Evolutionary conservation across 2,113 vertebrate species (phyloP).

Genomic region (Strix uralensis): DNA sequence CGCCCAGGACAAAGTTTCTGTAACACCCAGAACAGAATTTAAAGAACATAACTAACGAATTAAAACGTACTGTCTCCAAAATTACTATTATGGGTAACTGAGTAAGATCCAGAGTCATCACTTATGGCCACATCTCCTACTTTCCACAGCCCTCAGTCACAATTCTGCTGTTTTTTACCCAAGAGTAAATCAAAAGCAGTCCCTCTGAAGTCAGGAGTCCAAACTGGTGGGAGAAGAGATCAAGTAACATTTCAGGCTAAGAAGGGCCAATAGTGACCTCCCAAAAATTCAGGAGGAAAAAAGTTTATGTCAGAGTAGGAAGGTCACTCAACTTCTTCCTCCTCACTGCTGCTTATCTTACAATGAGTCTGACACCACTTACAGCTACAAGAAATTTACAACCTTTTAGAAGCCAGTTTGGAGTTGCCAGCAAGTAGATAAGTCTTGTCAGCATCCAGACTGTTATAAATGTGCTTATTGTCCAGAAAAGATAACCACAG

Average conservation of each 20-base stretch:
- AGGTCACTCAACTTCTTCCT: background rate
- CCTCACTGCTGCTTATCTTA: background rate
- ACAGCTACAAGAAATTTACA: background rate
- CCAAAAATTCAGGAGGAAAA: background rate
- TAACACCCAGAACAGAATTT: background rate
- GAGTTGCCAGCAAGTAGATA: background rate
- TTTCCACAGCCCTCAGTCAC: background rate
- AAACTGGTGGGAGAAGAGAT: background rate
- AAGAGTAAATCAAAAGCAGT: background rate
- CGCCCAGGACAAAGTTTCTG: background rate
- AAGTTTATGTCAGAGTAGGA: background rate
- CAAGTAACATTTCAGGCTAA: background rate
- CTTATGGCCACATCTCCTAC: background rate
- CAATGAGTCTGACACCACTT: background rate
- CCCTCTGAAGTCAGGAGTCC: background rate
- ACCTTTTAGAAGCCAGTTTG: background rate
- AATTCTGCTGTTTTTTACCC: background rate
- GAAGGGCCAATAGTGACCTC: background rate
- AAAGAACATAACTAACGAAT: background rate
- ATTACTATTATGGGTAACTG: background rate
- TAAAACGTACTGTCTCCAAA: background rate
- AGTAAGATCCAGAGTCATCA: background rate
- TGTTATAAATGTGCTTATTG: background rate
- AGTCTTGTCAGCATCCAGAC: background rate
- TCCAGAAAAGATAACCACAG: background rate